These are phyloP conservation scores for Graphium colonna DNA, from an alignment of 2,888 invertebrate genomes.

Conservation along the genomic window DNA sequence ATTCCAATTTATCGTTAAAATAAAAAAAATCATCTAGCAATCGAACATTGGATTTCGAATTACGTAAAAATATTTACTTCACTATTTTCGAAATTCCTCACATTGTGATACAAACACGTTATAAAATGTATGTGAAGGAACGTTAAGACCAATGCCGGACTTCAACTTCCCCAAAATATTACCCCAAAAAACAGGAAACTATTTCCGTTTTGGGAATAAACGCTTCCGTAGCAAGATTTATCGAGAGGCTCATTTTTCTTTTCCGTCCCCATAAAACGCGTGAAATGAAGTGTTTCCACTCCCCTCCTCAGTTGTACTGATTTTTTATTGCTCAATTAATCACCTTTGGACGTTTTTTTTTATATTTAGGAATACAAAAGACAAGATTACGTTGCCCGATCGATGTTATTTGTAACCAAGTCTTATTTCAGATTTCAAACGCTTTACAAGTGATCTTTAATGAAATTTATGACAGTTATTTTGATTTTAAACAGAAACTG, in stretches of 20 bases:
- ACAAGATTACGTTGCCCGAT: too few relatives aligned
- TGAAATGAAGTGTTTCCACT: conserved; percentile 75
- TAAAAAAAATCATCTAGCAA: neutral
- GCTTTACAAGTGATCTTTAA: too few relatives aligned
- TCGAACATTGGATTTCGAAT: neutral
- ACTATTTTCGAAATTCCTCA: neutral
- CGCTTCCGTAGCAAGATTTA: conserved; percentile 73
- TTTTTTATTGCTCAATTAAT: conserved; percentile 73
- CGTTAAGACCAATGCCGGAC: conserved; percentile 30
- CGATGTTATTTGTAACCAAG: too few relatives aligned
- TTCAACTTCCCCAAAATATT: conserved; percentile 46
- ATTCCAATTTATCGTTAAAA: too few relatives aligned
- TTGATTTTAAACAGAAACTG: too few relatives aligned
- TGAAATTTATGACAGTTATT: too few relatives aligned
- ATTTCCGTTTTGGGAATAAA: conserved; percentile 75
- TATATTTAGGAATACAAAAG: too few relatives aligned
- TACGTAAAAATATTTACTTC: too few relatives aligned
- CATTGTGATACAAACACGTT: neutral
- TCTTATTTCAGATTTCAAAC: too few relatives aligned
- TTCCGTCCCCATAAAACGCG: conserved; percentile 70
- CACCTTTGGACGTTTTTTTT: conserved; percentile 25
- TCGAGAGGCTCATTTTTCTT: conserved; percentile 53
- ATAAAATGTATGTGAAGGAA: neutral
- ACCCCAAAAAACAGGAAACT: conserved; percentile 71
- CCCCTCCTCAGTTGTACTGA: conserved; percentile 42